Base-by-base conservation (phyloP, 2,888 invertebrate species). In the Gibbula magus region DNA sequence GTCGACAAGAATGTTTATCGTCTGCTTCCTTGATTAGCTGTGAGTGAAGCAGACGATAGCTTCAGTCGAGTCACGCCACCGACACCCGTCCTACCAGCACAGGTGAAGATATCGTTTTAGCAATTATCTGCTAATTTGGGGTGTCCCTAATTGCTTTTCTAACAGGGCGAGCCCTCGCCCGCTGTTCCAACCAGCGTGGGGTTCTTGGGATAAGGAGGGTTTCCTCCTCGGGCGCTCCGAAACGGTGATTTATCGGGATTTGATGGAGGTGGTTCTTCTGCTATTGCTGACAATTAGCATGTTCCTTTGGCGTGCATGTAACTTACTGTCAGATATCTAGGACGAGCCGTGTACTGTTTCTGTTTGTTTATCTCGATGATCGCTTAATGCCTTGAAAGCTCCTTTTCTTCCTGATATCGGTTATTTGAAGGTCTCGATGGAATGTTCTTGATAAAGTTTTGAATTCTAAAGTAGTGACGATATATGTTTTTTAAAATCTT, bases 81-180 rank as follows among this genome's bases (percentile, higher is more conserved):
- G 70, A 70, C 35, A 70, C 39, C 35, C 39, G 35, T 70, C 35
- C 70, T 35, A 16, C 35, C n/a, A 35, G 70, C 70, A 25, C 70
- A 70, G 70, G 70, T 70, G 70, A 70, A 39, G 39, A n/a, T 70
- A 32, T 70, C 70, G 39, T 39, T 39, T 18, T 10, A 39, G 32
- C 39, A 70, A 70, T 35, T 70, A 70, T 70, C 70, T 35, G 70
- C 70, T 70, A 70, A 70, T 70, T 70, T 70, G 70, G 70, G 70
- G 70, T 70, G 39, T 70, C 70, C 29, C 70, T 70, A 70, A 70
- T 70, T 70, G 70, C 70, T 35, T 18, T 35, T 70, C 70, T 32
- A 70, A 39, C 70, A 35, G 29, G 35, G 70, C 39, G 35, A 35
- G 70, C 20, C 20, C 20, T 13, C 70, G 2, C 70, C 70, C 20